phyloP scores from a whole-genome alignment of 2,113 vertebrate species.

The Elachura formosa region DNA sequence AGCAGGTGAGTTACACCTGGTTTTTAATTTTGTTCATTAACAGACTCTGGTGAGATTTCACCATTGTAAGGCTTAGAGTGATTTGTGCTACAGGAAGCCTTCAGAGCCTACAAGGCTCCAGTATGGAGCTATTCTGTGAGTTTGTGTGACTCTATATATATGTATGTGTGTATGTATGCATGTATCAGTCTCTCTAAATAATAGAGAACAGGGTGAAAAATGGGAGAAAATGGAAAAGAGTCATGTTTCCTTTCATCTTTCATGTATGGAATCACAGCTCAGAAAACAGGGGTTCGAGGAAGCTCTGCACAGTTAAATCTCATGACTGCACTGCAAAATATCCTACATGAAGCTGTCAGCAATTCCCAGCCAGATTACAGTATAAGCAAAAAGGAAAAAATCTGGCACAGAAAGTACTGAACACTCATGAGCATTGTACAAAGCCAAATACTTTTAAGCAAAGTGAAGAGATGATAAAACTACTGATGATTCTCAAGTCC shows the following conservation, averaged over 20 bases:
- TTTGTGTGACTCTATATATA: fast-evolving
- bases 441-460: not conserved
- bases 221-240: not conserved
- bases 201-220: not conserved
- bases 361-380: not conserved
- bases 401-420: not conserved
- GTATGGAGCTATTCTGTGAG: not conserved
- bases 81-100: not conserved
- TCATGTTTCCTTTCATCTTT: not conserved
- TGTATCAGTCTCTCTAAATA: not conserved
- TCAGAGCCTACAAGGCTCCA: not conserved
- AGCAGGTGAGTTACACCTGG: conserved; percentile 57
- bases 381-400: not conserved
- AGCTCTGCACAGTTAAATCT: not conserved
- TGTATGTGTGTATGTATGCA: fast-evolving
- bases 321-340: not conserved
- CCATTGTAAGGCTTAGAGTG: not conserved
- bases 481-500: not conserved
- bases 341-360: not conserved
- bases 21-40: not conserved
- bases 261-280: not conserved
- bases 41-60: not conserved
- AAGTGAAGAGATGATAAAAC: not conserved
- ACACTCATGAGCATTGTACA: not conserved
- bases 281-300: not conserved